phyloP scores from a whole-genome alignment of 2,797 vertebrate genomes.

The Choloepus didactylus region DNA sequence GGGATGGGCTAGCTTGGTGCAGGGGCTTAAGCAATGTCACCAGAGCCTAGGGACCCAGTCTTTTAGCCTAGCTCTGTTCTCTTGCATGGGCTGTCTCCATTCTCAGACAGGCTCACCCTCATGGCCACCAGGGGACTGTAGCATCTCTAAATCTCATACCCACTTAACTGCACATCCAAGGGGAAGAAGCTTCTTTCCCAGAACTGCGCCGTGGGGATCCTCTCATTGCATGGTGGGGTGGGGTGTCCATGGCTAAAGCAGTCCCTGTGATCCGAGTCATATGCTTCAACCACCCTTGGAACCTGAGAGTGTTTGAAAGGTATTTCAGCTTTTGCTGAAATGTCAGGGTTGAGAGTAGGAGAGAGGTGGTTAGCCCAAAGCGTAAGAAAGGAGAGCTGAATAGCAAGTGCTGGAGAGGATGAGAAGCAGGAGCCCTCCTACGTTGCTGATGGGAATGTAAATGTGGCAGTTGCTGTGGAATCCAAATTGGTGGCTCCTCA shows the following conservation, averaged over 20 bases:
- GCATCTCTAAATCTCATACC: not conserved
- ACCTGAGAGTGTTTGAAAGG: not conserved
- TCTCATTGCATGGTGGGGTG: not conserved
- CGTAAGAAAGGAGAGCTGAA: not conserved
- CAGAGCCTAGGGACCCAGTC: not conserved
- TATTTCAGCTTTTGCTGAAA: not conserved
- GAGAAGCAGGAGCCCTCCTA: no score
- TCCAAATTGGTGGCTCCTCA: no score
- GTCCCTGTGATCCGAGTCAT: no score
- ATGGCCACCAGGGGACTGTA: not conserved
- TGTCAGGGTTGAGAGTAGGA: not conserved
- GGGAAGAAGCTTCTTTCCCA: not conserved
- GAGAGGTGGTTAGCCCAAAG: not conserved
- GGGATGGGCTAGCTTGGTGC: not conserved
- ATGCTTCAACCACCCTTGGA: not conserved
- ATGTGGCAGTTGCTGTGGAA: no score
- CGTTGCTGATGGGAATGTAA: no score
- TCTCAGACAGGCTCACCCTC: not conserved
- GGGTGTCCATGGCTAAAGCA: no score
- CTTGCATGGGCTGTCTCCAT: not conserved
- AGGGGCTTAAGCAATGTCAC: not conserved
- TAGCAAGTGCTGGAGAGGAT: no score
- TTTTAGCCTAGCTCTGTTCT: not conserved
- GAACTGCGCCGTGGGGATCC: not conserved
- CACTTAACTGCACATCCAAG: not conserved